Conservation (phyloP, 2,888 invertebrate genomes). For the Cyclophora punctaria region DNA sequence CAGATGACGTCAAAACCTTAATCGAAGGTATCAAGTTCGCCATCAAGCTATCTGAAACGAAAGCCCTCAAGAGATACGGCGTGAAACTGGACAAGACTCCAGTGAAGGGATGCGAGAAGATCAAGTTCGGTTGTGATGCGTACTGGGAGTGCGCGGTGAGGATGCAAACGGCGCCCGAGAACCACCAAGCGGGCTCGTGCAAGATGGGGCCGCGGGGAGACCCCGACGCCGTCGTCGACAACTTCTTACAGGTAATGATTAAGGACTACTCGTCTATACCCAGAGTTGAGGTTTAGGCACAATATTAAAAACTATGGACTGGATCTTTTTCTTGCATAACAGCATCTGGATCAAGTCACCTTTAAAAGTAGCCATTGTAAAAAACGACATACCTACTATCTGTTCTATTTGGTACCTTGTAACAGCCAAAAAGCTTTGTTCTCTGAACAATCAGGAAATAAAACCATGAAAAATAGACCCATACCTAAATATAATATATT, state of each 20-base stretch:
- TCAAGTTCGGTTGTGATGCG: slow-evolving; percentile 82
- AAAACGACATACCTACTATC: too few species aligned
- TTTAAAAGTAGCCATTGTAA: too few species aligned
- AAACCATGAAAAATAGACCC: too few species aligned
- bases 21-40: slow-evolving; percentile 90
- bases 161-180: slow-evolving; percentile 85
- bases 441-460: too few species aligned
- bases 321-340: too few species aligned
- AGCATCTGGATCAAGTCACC: too few species aligned
- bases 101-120: slow-evolving; percentile 82
- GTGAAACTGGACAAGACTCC: slow-evolving; percentile 84
- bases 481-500: too few species aligned
- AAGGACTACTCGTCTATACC: too few species aligned
- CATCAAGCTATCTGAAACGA: slow-evolving; percentile 81
- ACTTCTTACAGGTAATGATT: slow-evolving; percentile 70
- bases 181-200: slow-evolving; percentile 88
- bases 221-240: slow-evolving; percentile 82
- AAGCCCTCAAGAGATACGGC: slow-evolving; percentile 77
- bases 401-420: too few species aligned
- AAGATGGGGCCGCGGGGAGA: slow-evolving; percentile 87
- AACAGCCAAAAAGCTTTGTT: too few species aligned
- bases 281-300: too few species aligned
- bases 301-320: too few species aligned
- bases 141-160: slow-evolving; percentile 88
- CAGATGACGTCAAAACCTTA: slow-evolving; percentile 85